These are phyloP conservation scores for Heteromyza rotundicornis DNA, from an alignment of 2,888 invertebrate genomes.

Conservation along the genomic window DNA sequence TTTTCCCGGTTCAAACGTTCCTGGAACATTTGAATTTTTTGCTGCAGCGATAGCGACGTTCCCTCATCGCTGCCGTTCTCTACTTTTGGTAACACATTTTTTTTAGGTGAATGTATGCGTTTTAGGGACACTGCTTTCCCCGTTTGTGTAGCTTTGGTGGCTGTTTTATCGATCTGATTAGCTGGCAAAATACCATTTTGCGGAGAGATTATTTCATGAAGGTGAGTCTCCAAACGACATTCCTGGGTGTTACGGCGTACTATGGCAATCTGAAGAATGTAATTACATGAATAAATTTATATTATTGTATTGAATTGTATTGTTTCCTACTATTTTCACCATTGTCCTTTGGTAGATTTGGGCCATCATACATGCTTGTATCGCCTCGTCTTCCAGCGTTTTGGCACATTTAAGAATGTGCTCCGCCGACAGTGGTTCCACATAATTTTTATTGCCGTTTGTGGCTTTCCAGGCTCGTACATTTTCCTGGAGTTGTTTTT, in stretches of 20 bases:
- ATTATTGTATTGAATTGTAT: background rate
- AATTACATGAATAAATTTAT: background rate
- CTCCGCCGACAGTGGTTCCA: conserved; percentile 37
- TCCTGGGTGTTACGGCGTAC: conserved; percentile 50
- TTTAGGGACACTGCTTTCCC: background rate
- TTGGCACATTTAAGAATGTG: conserved; percentile 40
- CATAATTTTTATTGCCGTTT: background rate
- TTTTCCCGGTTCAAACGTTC: conserved; percentile 32
- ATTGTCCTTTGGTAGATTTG: conserved; percentile 53
- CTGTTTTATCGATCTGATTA: background rate
- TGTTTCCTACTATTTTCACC: conserved; percentile 54
- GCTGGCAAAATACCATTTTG: too few relatives aligned
- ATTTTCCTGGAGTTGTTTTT: conserved; percentile 50
- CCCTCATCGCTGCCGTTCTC: conserved; percentile 4
- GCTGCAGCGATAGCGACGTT: conserved; percentile 34
- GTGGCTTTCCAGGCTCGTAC: conserved; percentile 28
- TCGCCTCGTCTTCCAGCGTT: conserved; percentile 47
- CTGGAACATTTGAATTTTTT: conserved; percentile 57
- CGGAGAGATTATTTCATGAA: conserved; percentile 24
- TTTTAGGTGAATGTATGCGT: background rate
- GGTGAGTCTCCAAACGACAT: conserved; percentile 39
- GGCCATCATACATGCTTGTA: conserved; percentile 51
- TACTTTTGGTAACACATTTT: background rate
- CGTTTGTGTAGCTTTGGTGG: conserved; percentile 4
- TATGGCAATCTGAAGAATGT: conserved; percentile 39